Evolutionary conservation across 1,140 invertebrate genomes (phyloP), one percentile per base, ranked within the genome.

Genomic region (Glossosoma conforme): DNA sequence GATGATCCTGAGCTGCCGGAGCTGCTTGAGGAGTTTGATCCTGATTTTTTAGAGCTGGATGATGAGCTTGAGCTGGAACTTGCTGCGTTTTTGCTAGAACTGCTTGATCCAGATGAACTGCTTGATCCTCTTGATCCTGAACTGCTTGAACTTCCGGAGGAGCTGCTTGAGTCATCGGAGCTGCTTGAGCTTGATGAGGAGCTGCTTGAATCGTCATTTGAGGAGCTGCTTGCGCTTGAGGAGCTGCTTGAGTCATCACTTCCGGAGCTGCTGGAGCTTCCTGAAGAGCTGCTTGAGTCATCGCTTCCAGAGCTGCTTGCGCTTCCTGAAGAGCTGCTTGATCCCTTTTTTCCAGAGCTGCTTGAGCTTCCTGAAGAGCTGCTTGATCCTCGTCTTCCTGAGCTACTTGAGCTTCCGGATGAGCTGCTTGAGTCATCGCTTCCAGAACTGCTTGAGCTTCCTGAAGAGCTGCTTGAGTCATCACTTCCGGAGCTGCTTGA

Each of bases 31-130:
- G n/a, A n/a, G n/a, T n/a, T n/a, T n/a, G n/a, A n/a, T n/a, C n/a
- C n/a, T n/a, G n/a, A n/a, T n/a, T n/a, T n/a, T n/a, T n/a, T n/a
- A n/a, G n/a, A n/a, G 15, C 32, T 33, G 4, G 4, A 3, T n/a
- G 11, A 33, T 13, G 32, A 33, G 32, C 32, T 11, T 8, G 25
- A 28, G 11, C 32, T 33, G 32, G 32, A 33, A 5, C 32, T n/a
- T 4, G n/a, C 11, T 33, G n/a, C 11, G 11, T 15, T n/a, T 33
- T 15, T 15, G 11, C n/a, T 13, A 15, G n/a, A 13, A 33, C 32
- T 33, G 32, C 32, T 33, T 33, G 32, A 33, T 33, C 32, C 32
- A 33, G 32, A 33, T 4, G 32, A 33, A 11, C 32, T 33, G 15
- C 32, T 33, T 33, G 32, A 33, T 33, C 32, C 32, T 4, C 32